A percentile compares a stretch with the other conserved stretches of the same genome.
Conservation (phyloP, 35 echinoderm and acorn worm genomes). For the Lytechinus pictus region DNA sequence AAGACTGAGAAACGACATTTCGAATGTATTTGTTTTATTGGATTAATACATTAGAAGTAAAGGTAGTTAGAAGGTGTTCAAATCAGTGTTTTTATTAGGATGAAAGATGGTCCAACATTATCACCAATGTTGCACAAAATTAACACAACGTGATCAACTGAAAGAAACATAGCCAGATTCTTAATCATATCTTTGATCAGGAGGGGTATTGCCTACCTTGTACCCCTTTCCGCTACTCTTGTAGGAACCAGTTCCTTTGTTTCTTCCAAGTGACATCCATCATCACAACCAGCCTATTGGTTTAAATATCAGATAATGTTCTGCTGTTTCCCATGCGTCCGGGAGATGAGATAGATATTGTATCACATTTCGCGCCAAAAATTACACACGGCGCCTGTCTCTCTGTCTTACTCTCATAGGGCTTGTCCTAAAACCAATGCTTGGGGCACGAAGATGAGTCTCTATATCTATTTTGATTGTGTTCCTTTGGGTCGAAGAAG, state of each 20-base stretch:
- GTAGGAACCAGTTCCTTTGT: neutral
- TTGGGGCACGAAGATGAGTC: neutral
- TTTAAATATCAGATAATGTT: conserved; percentile 30
- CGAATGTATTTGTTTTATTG: too few species aligned
- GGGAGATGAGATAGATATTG: conserved; percentile 31
- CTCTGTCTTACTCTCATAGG: neutral
- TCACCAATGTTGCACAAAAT: too few species aligned
- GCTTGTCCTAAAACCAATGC: neutral
- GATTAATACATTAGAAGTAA: too few species aligned
- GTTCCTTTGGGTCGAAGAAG: neutral
- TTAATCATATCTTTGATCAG: too few species aligned
- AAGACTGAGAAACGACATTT: too few species aligned
- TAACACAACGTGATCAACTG: too few species aligned
- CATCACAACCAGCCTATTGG: conserved; percentile 2
- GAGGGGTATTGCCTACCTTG: neutral
- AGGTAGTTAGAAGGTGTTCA: too few species aligned
- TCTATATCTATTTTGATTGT: neutral
- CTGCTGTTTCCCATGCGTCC: conserved; percentile 34
- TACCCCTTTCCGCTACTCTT: neutral
- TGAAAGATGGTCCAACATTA: too few species aligned
- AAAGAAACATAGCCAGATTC: too few species aligned
- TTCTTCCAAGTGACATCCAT: conserved; percentile 7
- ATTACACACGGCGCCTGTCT: conserved; percentile 32
- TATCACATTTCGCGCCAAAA: conserved; percentile 40
- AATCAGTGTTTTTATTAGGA: too few species aligned